Evolutionary conservation across 2,797 vertebrate genomes (phyloP), one percentile per base, ranked within the genome.

Genomic region (Chromobotia macracanthus): DNA sequence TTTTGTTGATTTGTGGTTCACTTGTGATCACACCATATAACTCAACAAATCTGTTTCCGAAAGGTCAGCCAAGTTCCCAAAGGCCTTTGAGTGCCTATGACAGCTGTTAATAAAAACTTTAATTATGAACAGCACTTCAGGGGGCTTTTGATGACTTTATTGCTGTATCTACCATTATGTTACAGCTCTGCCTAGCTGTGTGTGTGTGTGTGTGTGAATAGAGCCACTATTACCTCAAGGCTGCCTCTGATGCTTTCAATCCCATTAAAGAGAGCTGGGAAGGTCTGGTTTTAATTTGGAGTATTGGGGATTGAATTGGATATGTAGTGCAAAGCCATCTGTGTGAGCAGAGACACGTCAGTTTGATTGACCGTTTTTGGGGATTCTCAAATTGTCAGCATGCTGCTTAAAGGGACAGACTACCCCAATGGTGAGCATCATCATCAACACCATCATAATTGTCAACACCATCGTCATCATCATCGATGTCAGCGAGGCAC

Each of bases 381-480:
- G 61, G 18, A 71, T 75, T 75, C 58, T 75, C 19, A 41, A 60
- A 72, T 63, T 72, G 77, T 80, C 79, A 65, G 60, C 8, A 46
- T 64, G 61, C 66, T 69, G 74, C 80, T 80, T 61, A 56, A 70
- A 48, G 80, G 75, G 74, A 78, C 8, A 21, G 53, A 76, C 71
- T 44, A 75, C 23, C 72, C 68, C 75, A 79, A 60, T 75, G 51
- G n/a, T 72, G 67, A 78, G 25, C 65, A 80, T 85, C 64, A 84
- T 85, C 71, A 68, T 77, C 73, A 86, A 44, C 82, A 86, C 83
- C 80, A 84, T 80, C 82, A 82, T 77, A 64, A 80, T 82, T 23
- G 10, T 74, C 79, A 72, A 67, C 48, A 25, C 25, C 68, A 78
- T 81, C 41, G 41, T 44, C 82, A 81, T 78, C 79, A 84, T 83